phyloP scores from a whole-genome alignment of 1,140 invertebrate genomes.

The Copidosoma floridanum region DNA sequence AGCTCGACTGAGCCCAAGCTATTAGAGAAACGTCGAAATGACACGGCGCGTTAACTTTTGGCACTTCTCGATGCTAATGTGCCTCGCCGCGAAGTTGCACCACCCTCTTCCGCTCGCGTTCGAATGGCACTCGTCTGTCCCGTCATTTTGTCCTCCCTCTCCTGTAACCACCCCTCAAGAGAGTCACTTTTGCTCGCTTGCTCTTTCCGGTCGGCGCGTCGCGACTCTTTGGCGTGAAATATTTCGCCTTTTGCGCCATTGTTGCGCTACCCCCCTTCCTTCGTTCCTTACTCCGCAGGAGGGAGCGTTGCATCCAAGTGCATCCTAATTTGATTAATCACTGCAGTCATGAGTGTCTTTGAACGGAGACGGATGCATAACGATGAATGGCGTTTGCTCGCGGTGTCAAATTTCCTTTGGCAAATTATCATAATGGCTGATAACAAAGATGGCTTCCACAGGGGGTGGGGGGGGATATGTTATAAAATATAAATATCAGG shows the following conservation, averaged over 20 bases:
- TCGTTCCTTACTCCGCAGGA: too few species aligned
- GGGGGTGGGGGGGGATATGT: too few species aligned
- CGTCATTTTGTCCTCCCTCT: conserved; percentile 10
- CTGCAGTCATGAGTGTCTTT: conserved; percentile 13
- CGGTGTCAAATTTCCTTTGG: conserved; percentile 8
- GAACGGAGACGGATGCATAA: neutral
- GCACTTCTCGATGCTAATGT: conserved; percentile 50
- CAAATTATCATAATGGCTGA: too few species aligned
- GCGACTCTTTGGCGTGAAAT: conserved; percentile 23
- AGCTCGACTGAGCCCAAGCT: conserved; percentile 30
- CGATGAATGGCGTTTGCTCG: conserved; percentile 19
- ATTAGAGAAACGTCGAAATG: conserved; percentile 52
- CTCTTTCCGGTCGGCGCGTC: neutral
- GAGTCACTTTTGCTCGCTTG: conserved; percentile 9
- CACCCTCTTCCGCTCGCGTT: conserved; percentile 30
- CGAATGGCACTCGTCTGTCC: conserved; percentile 37
- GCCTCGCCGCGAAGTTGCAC: conserved; percentile 30
- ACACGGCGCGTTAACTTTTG: conserved; percentile 49
- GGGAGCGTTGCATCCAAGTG: neutral
- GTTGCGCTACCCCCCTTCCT: neutral
- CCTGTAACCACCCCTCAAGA: too few species aligned
- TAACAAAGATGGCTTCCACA: too few species aligned
- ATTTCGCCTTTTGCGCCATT: neutral
- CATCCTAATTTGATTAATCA: conserved; percentile 21
- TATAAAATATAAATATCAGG: too few species aligned